These are phyloP conservation scores for Trichogramma dendrolimi DNA, from an alignment of 2,888 invertebrate genomes.

Conservation along the genomic window DNA sequence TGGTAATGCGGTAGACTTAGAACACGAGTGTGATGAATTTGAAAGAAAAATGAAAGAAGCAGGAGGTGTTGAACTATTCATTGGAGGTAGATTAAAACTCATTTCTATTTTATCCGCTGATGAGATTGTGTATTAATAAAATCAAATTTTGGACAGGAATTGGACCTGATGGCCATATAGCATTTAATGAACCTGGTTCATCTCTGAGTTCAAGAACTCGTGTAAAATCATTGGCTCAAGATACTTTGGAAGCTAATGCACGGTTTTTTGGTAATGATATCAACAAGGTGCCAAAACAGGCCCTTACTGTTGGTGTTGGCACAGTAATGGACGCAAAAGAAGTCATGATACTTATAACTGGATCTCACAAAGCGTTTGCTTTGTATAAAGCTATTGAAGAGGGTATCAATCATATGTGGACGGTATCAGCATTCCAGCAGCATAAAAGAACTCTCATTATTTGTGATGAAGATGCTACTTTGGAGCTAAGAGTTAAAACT, in stretches of 20 bases:
- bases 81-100: slow-evolving; percentile 67
- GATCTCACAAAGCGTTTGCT: slow-evolving; percentile 93
- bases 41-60: slow-evolving; percentile 80
- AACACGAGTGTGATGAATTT: slow-evolving; percentile 79
- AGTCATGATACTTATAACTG: slow-evolving; percentile 97
- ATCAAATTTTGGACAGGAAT: slow-evolving; percentile 64
- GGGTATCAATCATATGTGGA: slow-evolving; percentile 99
- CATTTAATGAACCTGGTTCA: slow-evolving; percentile 98
- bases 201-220: slow-evolving; percentile 92
- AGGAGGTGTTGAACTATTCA: slow-evolving; percentile 92
- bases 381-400: slow-evolving; percentile 97
- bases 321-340: slow-evolving; percentile 98
- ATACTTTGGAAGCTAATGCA: slow-evolving; percentile 95
- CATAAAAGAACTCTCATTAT: slow-evolving; percentile 89
- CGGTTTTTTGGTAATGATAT: slow-evolving; percentile 95
- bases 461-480: slow-evolving; percentile 96
- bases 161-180: slow-evolving; percentile 99
- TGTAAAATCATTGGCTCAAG: slow-evolving; percentile 93
- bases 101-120: neutral
- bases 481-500: slow-evolving; percentile 94
- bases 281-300: slow-evolving; percentile 88
- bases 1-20: slow-evolving; percentile 85
- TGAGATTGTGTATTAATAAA: slow-evolving; percentile 1
- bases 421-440: slow-evolving; percentile 96
- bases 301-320: slow-evolving; percentile 96